A percentile compares a stretch with the other conserved stretches of the same genome.
Evolutionary conservation across 2,113 vertebrate species (phyloP).

Genomic region (Chlorodrepanis virens): DNA sequence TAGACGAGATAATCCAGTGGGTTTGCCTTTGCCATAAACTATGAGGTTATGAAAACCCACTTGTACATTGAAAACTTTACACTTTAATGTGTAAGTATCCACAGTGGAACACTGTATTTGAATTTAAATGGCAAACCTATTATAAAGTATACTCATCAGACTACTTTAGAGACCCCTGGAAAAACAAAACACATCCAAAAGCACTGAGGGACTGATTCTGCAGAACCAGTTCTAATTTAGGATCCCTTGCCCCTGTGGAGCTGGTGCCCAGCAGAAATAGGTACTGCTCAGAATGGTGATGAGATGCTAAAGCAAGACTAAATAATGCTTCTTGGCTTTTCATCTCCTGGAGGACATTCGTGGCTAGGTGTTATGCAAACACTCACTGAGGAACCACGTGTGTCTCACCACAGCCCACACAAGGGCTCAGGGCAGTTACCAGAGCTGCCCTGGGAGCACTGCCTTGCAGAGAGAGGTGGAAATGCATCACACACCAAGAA

Average conservation of each 20-base stretch:
- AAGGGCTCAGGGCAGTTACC: not conserved
- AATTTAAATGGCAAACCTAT: not conserved
- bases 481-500: not conserved
- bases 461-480: not conserved
- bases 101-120: not conserved
- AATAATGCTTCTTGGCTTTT: not conserved
- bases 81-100: not conserved
- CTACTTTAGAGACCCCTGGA: not conserved
- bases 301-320: not conserved
- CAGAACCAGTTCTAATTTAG: not conserved
- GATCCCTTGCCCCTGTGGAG: not conserved
- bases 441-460: not conserved
- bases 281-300: not conserved
- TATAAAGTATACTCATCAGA: not conserved
- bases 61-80: not conserved
- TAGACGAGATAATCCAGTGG: not conserved
- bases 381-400: accelerated
- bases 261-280: not conserved
- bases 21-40: not conserved
- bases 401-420: not conserved
- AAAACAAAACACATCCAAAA: not conserved
- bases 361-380: not conserved
- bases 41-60: not conserved
- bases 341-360: not conserved
- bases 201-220: not conserved